phyloP scores from a whole-genome alignment of 2,888 invertebrate species.

The Stramonita haemastoma region DNA sequence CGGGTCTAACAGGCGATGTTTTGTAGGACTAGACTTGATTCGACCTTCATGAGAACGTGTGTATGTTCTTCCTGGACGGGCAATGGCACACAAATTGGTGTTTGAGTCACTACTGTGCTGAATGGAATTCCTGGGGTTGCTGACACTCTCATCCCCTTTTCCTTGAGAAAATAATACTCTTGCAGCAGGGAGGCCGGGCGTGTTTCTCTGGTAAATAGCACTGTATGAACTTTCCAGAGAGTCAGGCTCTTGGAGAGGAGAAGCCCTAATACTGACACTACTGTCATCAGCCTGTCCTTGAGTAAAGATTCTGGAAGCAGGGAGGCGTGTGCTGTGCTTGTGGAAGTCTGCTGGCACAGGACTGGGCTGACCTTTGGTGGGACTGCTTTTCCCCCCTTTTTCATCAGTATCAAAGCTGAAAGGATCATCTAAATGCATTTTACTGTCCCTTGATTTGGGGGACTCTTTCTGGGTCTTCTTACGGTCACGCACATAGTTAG shows the following conservation, averaged over 20 bases:
- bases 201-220: not conserved
- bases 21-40: conserved; percentile 8
- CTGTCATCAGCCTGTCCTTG: not conserved
- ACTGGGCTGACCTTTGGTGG: conserved; percentile 43
- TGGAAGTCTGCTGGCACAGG: not conserved
- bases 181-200: conserved; percentile 47
- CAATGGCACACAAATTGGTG: conserved; percentile 31
- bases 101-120: not conserved
- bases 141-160: not conserved
- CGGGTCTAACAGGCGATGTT: conserved; percentile 42
- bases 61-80: conserved; percentile 40
- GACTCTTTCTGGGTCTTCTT: conserved; percentile 55
- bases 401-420: conserved; percentile 70
- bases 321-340: conserved; percentile 39
- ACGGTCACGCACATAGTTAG: conserved; percentile 63
- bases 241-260: not conserved
- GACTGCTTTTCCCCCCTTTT: conserved; percentile 54
- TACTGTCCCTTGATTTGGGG: not conserved
- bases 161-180: conserved; percentile 44
- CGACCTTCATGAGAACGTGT: conserved; percentile 39
- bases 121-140: not conserved
- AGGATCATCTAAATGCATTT: conserved; percentile 58
- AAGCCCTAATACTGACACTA: not conserved
- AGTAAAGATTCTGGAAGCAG: conserved; percentile 50
- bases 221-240: not conserved